Base-by-base conservation (phyloP, 1,140 invertebrate species). In the Trichomalopsis sarcophagae region DNA sequence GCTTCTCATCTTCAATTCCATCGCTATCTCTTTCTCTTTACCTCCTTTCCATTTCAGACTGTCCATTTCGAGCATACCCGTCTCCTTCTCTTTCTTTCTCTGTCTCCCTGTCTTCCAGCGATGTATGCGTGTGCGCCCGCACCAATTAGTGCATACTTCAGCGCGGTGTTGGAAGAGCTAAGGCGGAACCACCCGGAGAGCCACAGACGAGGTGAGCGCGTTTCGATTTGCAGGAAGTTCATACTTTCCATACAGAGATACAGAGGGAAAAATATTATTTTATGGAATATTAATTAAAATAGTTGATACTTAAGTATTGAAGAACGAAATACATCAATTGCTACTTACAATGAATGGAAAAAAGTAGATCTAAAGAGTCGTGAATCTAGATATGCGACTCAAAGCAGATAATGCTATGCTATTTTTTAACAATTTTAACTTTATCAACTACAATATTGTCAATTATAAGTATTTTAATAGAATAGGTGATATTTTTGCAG, bases 101-200 rank as follows among this genome's bases (percentile, higher is more conserved):
- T 55, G 74, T 71, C 80, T 82, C 27, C 33, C 4, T 30, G 75
- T 36, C 87, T 87, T 85, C 84, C 68, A 71, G 68, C 77, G 21
- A 40, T 75, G 86, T 84, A 23, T 86, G 79, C 84, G 80, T 85
- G 84, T 81, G 81, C 88, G 81, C 81, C 87, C 88, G 89, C 88
- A 92, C 90, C 91, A 92, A 92, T 92, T 92, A 92, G 91, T 87
- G 91, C 90, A 92, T 92, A 92, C 89, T 92, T 91, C 87, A 81
- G 86, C 77, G 84, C 88, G 87, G 87, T 89, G 90, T 90, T 86
- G 80, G 62, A 21, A 82, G 66, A 33, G 10, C 23, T 13, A 62
- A n/a, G 21, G 14, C 17, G 50, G 36, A 82, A 71, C 81, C 81
- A 82, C 81, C 81, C 47, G 71, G 50, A 75, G 81, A 82, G 68